Evolutionary conservation across 2,888 invertebrate species (phyloP).

Genomic region (Cacoxenus indagator): DNA sequence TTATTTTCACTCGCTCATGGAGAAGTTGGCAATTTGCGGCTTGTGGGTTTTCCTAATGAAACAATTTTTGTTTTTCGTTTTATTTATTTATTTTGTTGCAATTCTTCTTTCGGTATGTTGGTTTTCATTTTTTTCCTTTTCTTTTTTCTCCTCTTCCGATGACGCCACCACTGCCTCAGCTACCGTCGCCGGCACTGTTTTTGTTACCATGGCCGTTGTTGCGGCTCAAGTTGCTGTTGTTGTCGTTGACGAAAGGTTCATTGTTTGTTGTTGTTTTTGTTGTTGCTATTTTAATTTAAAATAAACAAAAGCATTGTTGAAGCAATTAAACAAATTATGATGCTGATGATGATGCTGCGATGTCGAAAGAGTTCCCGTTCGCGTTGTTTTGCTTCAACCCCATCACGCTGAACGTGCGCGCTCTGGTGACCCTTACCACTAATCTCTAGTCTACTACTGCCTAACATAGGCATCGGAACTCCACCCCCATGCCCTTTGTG

Average conservation of each 20-base stretch:
- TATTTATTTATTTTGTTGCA: not conserved
- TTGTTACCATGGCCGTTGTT: not conserved
- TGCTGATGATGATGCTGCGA: constrained; percentile 42
- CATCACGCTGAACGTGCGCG: not conserved
- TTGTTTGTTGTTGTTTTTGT: not conserved
- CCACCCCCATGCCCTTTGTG: not conserved
- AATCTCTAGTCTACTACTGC: not conserved
- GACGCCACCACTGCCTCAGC: not conserved
- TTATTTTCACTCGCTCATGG: not conserved
- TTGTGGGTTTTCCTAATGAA: too few species aligned
- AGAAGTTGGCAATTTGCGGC: not conserved
- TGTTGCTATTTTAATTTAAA: constrained; percentile 46
- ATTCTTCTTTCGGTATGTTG: not conserved
- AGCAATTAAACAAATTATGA: constrained; percentile 50
- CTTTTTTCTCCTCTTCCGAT: not conserved
- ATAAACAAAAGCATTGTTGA: constrained; percentile 51
- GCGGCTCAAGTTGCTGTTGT: not conserved
- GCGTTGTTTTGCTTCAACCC: not conserved
- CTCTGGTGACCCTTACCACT: not conserved
- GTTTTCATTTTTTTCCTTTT: not conserved
- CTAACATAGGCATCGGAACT: not conserved
- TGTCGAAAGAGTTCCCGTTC: constrained; percentile 25
- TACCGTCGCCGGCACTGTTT: not conserved
- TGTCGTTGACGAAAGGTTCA: not conserved
- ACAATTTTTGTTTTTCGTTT: not conserved